phyloP scores from a whole-genome alignment of 2,888 invertebrate species.

The Willowsia nigromaculata region DNA sequence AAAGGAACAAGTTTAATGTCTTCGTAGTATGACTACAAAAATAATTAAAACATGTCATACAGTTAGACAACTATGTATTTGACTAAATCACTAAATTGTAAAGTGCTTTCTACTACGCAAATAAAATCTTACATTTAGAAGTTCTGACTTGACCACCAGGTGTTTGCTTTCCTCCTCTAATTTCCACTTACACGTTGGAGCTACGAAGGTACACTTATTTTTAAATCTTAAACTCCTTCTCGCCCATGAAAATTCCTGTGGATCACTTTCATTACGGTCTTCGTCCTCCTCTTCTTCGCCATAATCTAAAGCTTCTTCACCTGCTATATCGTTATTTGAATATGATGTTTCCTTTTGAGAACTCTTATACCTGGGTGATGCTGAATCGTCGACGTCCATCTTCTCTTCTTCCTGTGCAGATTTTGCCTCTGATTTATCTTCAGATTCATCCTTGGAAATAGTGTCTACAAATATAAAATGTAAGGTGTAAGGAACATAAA shows the following conservation, averaged over 20 bases:
- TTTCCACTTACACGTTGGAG: constrained; percentile 58
- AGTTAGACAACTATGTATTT: neutral
- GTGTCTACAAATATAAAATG: neutral
- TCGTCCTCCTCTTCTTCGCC: constrained; percentile 77
- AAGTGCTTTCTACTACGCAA: neutral
- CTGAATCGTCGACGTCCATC: constrained; percentile 42
- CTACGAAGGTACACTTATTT: constrained; percentile 51
- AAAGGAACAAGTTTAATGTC: constrained; percentile 73
- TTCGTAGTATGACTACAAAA: constrained; percentile 69
- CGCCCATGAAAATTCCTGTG: constrained; percentile 74
- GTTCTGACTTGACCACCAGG: constrained; percentile 71
- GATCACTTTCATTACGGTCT: constrained; percentile 72
- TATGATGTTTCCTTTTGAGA: constrained; percentile 53
- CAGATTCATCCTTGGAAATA: neutral
- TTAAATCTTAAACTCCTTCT: constrained; percentile 73
- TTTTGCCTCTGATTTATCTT: constrained; percentile 14
- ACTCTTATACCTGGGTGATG: constrained; percentile 63
- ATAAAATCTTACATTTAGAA: constrained; percentile 71
- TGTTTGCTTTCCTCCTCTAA: constrained; percentile 69
- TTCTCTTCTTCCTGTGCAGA: constrained; percentile 30
- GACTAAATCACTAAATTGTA: neutral
- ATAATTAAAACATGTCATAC: neutral
- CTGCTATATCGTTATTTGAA: constrained; percentile 67
- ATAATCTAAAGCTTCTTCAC: constrained; percentile 78
- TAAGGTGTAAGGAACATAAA: neutral